Percentiles rank a stretch among this genome's conserved stretches.
phyloP scores from a whole-genome alignment of 2,113 vertebrate genomes.

The Galeopterus variegatus region DNA sequence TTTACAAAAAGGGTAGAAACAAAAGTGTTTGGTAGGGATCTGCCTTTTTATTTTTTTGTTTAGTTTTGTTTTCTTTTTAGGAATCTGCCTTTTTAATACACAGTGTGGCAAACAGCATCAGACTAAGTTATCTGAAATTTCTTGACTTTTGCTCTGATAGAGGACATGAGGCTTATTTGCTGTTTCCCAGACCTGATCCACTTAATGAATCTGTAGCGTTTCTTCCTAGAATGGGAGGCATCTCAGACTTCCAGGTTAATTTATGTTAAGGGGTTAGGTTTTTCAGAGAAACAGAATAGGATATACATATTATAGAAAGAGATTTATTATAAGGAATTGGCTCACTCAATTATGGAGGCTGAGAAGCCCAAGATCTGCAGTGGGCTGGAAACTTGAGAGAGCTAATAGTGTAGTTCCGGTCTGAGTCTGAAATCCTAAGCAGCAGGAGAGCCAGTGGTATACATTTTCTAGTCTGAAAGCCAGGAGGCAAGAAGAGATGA shows the following conservation, averaged over 20 bases:
- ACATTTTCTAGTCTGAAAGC: background rate
- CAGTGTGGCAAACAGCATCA: background rate
- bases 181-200: background rate
- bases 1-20: background rate
- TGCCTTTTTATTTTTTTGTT: background rate
- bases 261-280: constrained; percentile 55
- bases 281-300: background rate
- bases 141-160: background rate
- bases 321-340: background rate
- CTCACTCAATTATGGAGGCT: background rate
- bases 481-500: background rate
- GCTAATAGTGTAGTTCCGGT: background rate
- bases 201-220: constrained; percentile 17
- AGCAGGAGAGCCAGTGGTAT: background rate
- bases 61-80: background rate
- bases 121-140: background rate
- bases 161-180: background rate
- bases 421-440: background rate
- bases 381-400: background rate
- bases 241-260: constrained; percentile 29
- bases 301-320: too few relatives aligned
- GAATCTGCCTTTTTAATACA: background rate
- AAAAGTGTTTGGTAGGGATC: background rate
- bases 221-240: background rate
- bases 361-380: background rate